Percentiles rank a stretch among this genome's conserved stretches.
Conservation (phyloP, 2,888 invertebrate species). For the Chrysotoxum bicinctum region DNA sequence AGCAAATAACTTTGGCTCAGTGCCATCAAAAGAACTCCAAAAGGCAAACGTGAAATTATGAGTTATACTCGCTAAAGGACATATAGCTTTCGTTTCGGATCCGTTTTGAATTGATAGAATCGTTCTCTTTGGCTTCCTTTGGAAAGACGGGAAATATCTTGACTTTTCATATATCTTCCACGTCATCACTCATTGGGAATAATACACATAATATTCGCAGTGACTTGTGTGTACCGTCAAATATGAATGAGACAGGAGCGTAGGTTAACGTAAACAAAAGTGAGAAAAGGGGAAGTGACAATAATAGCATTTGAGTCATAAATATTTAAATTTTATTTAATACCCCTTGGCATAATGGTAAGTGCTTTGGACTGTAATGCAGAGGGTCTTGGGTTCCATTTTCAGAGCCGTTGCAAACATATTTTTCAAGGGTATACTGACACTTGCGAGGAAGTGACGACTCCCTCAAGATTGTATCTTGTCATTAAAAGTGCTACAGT, state of each 20-base stretch:
- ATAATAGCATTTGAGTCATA: no score
- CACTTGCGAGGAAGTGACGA: no score
- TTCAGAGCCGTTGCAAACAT: no score
- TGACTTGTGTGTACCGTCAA: slow-evolving; percentile 13
- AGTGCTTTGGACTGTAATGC: no score
- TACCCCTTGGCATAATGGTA: no score
- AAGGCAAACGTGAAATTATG: slow-evolving; percentile 57
- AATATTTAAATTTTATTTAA: no score
- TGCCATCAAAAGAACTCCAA: slow-evolving; percentile 43
- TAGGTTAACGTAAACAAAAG: background rate
- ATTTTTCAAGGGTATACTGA: no score
- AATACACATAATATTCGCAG: background rate
- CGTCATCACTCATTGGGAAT: slow-evolving; percentile 63
- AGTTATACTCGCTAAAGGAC: slow-evolving; percentile 31
- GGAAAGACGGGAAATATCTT: slow-evolving; percentile 19
- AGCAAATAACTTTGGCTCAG: slow-evolving; percentile 48
- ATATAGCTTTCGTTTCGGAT: slow-evolving; percentile 18
- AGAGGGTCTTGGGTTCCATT: no score
- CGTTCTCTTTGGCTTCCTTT: background rate
- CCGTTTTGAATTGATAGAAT: slow-evolving; percentile 21
- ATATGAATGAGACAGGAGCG: slow-evolving; percentile 14
- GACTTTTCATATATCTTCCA: slow-evolving; percentile 66
- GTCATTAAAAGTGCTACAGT: no score
- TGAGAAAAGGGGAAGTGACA: background rate
- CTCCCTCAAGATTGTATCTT: no score